Conservation (phyloP, 1,140 invertebrate species). For the Pogonognathellus flavescens region DNA sequence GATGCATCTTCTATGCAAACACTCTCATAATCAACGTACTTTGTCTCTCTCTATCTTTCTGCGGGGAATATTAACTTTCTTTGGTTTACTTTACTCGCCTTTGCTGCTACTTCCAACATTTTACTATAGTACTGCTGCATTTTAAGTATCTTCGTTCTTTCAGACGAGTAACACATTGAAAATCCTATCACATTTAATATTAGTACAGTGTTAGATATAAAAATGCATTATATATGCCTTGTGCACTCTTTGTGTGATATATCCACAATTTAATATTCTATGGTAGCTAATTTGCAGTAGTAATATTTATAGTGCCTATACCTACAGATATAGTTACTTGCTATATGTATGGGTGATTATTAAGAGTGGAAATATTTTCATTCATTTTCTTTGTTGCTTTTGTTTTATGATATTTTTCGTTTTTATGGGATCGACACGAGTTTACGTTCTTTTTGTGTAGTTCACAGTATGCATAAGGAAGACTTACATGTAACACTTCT, state of each 20-base stretch:
- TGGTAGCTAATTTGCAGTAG: not conserved
- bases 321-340: too few species aligned
- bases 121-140: not conserved
- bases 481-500: too few species aligned
- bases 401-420: not conserved
- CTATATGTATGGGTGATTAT: too few species aligned
- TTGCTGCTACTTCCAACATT: not conserved
- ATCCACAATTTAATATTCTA: too few species aligned
- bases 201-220: too few species aligned
- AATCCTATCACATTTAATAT: too few species aligned
- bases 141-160: not conserved
- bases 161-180: too few species aligned
- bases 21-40: not conserved
- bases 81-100: constrained; percentile 20
- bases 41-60: not conserved
- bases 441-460: too few species aligned
- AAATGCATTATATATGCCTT: too few species aligned
- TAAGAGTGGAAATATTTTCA: not conserved
- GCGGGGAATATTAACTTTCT: constrained; percentile 19
- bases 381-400: not conserved
- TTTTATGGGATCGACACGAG: too few species aligned
- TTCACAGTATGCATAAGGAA: too few species aligned
- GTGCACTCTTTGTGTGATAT: too few species aligned
- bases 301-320: not conserved
- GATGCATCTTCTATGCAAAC: not conserved